Percentiles rank a stretch among this genome's conserved stretches.
Evolutionary conservation across 92 coral and sea anemone genomes (phyloP).

Genomic region (Porites evermanni): DNA sequence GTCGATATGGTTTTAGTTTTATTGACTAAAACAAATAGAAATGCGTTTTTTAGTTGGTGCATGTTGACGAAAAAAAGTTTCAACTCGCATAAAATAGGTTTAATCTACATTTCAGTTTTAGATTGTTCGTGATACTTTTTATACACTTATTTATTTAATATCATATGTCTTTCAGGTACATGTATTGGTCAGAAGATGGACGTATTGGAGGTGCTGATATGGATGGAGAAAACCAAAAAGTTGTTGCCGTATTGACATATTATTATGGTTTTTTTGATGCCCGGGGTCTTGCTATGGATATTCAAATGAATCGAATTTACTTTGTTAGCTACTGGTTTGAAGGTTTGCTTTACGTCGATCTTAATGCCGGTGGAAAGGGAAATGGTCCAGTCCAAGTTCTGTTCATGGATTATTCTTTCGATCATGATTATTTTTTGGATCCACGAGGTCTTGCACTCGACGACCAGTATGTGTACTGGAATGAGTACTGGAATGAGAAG

Average conservation of each 20-base stretch:
- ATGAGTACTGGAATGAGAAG: neutral
- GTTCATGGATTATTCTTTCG: neutral
- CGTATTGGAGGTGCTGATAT: conserved; percentile 26
- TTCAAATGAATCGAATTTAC: conserved; percentile 23
- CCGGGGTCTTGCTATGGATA: conserved; percentile 25
- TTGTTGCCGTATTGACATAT: neutral
- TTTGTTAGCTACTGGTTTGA: neutral
- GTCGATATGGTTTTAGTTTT: no score
- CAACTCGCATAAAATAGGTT: no score
- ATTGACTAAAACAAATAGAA: no score
- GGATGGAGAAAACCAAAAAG: conserved; percentile 28
- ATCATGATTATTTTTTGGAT: neutral
- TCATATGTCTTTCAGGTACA: neutral
- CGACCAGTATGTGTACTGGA: conserved; percentile 32
- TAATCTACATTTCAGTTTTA: no score
- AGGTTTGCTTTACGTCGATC: conserved; percentile 14
- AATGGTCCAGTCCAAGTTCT: neutral
- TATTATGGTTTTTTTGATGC: neutral
- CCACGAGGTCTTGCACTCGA: conserved; percentile 26
- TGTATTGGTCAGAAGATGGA: conserved; percentile 36
- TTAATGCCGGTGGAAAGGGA: neutral
- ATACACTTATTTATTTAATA: neutral
- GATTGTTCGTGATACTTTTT: neutral
- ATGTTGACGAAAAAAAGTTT: no score
- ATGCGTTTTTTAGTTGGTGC: no score